A percentile compares a stretch with the other conserved stretches of the same genome.
phyloP scores from a whole-genome alignment of 2,113 vertebrate genomes.

The Gnathonemus longibarbis region DNA sequence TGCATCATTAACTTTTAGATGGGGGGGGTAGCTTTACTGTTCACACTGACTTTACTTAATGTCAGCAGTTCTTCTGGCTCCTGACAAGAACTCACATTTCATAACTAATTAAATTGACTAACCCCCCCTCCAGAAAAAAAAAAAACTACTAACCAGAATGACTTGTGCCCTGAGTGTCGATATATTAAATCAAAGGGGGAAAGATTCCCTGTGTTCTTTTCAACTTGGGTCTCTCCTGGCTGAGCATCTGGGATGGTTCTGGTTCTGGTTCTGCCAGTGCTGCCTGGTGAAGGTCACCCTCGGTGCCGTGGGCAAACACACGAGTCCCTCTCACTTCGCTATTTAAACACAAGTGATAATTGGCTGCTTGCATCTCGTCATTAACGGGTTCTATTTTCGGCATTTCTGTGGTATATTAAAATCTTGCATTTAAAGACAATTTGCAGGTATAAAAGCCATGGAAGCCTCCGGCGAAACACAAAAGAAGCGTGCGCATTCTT shows the following conservation, averaged over 20 bases:
- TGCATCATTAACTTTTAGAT: conserved; percentile 98
- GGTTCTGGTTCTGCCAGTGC: not conserved
- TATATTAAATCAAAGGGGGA: conserved; percentile 99
- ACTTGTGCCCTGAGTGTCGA: conserved; percentile 96
- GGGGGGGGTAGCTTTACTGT: conserved; percentile 90
- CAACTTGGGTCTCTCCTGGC: conserved; percentile 42
- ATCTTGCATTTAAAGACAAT: conserved; percentile 59
- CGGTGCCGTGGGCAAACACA: not conserved
- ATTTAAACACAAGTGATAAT: conserved; percentile 63
- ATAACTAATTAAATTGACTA: conserved; percentile 99
- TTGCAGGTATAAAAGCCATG: conserved; percentile 54
- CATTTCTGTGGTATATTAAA: conserved; percentile 48
- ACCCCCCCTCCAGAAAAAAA: conserved; percentile 60
- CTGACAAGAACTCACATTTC: conserved; percentile 96
- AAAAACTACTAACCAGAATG: conserved; percentile 96
- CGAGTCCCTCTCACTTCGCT: conserved; percentile 38
- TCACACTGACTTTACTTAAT: conserved; percentile 93
- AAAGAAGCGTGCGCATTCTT: conserved; percentile 54
- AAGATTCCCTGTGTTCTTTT: conserved; percentile 97
- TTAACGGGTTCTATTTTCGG: conserved; percentile 53
- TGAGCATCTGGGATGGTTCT: not conserved
- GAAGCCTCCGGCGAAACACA: conserved; percentile 57
- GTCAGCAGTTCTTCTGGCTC: conserved; percentile 94
- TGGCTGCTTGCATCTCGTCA: conserved; percentile 58
- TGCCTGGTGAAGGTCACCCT: not conserved